Evolutionary conservation across 2,113 vertebrate genomes (phyloP).

Genomic region (Piaya cayana): DNA sequence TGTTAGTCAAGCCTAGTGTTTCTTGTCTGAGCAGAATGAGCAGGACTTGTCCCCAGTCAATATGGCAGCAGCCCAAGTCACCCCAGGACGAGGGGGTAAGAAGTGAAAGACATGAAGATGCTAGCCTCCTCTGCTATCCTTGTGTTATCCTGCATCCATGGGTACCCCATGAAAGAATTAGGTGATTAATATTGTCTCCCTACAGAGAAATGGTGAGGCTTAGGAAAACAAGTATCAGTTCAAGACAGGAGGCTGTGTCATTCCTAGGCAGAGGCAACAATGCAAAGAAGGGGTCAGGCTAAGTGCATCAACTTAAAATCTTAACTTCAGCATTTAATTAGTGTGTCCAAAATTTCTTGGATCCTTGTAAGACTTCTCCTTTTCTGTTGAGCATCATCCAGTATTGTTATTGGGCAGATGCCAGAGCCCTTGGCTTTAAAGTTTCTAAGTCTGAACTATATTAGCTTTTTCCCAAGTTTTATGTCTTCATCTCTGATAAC

Average conservation of each 20-base stretch:
- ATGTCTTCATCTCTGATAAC: neutral
- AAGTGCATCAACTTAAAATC: neutral
- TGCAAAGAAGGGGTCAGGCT: neutral
- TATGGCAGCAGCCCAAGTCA: neutral
- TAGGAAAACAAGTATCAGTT: neutral
- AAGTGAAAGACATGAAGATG: neutral
- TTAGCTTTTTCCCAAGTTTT: neutral
- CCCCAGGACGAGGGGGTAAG: accelerated
- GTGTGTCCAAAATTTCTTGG: neutral
- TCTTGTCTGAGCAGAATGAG: neutral
- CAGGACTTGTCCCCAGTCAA: neutral
- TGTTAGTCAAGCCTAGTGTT: neutral
- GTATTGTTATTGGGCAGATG: neutral
- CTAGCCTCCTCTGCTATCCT: neutral
- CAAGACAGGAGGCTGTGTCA: neutral
- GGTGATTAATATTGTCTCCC: neutral
- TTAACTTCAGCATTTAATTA: neutral
- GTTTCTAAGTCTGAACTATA: neutral
- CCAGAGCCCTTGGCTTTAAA: neutral
- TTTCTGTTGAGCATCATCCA: neutral
- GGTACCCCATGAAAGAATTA: accelerated
- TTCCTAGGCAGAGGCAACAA: neutral
- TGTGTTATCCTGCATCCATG: neutral
- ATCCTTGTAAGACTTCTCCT: neutral
- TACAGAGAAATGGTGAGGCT: neutral